Evolutionary conservation across 2,797 vertebrate genomes (phyloP).

Genomic region (Eulemur rubriventer): DNA sequence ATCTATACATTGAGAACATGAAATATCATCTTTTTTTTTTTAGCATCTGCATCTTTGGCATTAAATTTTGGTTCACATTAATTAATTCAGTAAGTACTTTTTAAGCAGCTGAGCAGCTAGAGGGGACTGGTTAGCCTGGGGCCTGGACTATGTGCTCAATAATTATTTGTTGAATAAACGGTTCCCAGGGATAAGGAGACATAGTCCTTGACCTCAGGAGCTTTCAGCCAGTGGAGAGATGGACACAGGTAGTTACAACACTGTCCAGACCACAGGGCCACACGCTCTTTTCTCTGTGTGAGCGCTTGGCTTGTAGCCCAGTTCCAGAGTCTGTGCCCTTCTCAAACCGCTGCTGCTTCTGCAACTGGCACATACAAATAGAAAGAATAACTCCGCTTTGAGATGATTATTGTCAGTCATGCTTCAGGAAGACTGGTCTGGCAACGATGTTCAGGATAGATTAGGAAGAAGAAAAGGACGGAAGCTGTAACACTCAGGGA

Average conservation of each 20-base stretch:
- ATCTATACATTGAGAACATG: not conserved
- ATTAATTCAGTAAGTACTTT: not conserved
- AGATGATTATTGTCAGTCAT: not conserved
- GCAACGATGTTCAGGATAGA: not conserved
- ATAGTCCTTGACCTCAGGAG: not conserved
- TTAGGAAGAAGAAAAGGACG: not conserved
- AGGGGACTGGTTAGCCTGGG: not conserved
- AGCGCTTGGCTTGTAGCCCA: no score
- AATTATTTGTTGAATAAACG: not conserved
- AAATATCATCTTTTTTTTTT: not conserved
- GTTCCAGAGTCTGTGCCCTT: not conserved
- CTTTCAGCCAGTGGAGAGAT: accelerated
- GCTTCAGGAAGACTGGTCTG: not conserved
- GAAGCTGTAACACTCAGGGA: not conserved
- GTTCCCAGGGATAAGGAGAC: not conserved
- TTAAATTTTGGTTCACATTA: not conserved
- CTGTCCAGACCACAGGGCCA: accelerated
- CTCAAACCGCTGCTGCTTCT: no score
- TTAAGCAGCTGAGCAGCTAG: not conserved
- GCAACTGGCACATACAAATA: accelerated
- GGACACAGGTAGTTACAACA: not conserved
- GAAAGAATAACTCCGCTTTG: not conserved
- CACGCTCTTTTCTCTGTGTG: accelerated
- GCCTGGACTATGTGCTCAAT: not conserved
- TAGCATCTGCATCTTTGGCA: not conserved